Percentiles rank a stretch among this genome's conserved stretches.
Evolutionary conservation across 1,140 invertebrate genomes (phyloP).

Genomic region (Acromyrmex charruanus): DNA sequence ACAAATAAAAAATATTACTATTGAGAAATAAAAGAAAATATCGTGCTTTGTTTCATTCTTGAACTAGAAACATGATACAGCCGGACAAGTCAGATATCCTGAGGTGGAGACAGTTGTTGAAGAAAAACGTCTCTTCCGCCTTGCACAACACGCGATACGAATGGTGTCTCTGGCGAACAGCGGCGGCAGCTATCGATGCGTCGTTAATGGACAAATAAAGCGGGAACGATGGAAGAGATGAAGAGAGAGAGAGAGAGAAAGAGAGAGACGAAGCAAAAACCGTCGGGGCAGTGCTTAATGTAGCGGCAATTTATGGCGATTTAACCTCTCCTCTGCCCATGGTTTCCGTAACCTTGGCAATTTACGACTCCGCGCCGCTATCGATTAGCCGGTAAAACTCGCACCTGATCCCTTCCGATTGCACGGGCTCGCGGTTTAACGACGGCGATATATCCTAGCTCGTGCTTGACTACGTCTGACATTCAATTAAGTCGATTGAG

Average conservation of each 20-base stretch:
- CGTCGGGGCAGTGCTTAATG: conserved; percentile 62
- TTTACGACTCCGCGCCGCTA: conserved; percentile 74
- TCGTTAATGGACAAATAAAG: conserved; percentile 52
- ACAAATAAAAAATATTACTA: neutral
- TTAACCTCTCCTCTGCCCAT: conserved; percentile 60
- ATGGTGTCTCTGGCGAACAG: neutral
- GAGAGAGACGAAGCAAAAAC: conserved; percentile 30
- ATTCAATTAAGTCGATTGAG: conserved; percentile 60
- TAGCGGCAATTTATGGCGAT: conserved; percentile 73
- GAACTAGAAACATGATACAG: neutral
- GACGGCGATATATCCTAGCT: conserved; percentile 45
- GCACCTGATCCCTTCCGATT: conserved; percentile 71
- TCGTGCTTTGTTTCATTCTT: neutral
- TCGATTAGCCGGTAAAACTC: conserved; percentile 74
- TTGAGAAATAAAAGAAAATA: neutral
- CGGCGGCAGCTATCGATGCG: conserved; percentile 28
- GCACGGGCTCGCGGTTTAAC: conserved; percentile 61
- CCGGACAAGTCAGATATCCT: neutral
- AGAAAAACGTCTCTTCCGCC: conserved; percentile 11
- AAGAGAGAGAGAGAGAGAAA: neutral
- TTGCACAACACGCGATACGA: conserved; percentile 30
- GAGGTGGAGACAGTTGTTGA: neutral
- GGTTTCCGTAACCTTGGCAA: conserved; percentile 67
- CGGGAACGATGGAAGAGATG: neutral
- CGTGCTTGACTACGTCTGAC: conserved; percentile 32